Evolutionary conservation across 2,888 invertebrate species (phyloP).

Genomic region (Pomacea canaliculata): DNA sequence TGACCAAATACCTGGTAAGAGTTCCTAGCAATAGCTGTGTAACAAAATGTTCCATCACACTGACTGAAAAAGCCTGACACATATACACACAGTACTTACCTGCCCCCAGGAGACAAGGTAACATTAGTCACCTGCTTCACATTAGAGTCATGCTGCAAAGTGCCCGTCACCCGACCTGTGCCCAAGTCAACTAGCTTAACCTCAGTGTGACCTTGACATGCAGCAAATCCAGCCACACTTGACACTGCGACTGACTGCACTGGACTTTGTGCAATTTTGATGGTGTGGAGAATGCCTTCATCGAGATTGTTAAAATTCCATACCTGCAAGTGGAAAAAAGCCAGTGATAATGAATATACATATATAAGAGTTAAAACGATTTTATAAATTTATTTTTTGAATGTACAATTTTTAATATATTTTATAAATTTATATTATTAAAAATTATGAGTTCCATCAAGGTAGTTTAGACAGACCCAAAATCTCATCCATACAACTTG

Average conservation of each 20-base stretch:
- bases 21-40: too few relatives aligned
- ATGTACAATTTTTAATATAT: too few relatives aligned
- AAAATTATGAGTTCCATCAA: too few relatives aligned
- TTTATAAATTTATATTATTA: too few relatives aligned
- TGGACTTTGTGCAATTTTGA: constrained; percentile 48
- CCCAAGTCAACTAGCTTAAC: constrained; percentile 53
- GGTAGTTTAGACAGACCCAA: too few relatives aligned
- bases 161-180: constrained; percentile 45
- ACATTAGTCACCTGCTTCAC: constrained; percentile 40
- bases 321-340: constrained; percentile 31
- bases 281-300: constrained; percentile 51
- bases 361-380: too few relatives aligned
- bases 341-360: background rate
- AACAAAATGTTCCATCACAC: too few relatives aligned
- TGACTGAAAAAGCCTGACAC: too few relatives aligned
- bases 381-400: too few relatives aligned
- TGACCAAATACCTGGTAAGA: too few relatives aligned
- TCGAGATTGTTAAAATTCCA: constrained; percentile 64
- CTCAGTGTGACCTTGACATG: constrained; percentile 51
- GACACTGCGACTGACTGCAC: constrained; percentile 43
- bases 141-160: constrained; percentile 49
- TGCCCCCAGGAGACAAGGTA: constrained; percentile 49
- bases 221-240: constrained; percentile 34
- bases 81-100: constrained; percentile 2
- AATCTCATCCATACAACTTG: too few relatives aligned